These are phyloP conservation scores for Sinhomidia bicolor DNA, from an alignment of 2,888 invertebrate genomes.

Conservation along the genomic window DNA sequence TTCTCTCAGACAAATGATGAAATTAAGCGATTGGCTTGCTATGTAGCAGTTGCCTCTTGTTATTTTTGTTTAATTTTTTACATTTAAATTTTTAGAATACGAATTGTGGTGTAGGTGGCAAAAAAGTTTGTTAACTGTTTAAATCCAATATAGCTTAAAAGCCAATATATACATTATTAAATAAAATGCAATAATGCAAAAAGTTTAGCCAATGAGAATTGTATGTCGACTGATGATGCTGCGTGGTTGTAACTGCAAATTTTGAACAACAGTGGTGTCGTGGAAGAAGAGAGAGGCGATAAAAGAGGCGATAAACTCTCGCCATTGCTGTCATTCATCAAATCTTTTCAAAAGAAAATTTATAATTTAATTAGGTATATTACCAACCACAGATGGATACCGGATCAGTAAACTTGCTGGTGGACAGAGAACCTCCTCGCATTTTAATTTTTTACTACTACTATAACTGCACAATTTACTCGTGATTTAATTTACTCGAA, in stretches of 20 bases:
- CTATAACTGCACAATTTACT: neutral
- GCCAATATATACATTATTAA: neutral
- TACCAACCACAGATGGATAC: neutral
- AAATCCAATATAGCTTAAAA: neutral
- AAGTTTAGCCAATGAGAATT: neutral
- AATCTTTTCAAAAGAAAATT: neutral
- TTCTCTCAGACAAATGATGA: too few species aligned
- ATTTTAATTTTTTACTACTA: too few species aligned
- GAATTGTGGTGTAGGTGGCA: too few species aligned
- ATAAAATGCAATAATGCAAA: neutral
- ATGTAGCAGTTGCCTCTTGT: too few species aligned
- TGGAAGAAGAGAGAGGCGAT: constrained; percentile 21
- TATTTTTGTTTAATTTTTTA: too few species aligned
- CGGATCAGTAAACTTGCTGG: too few species aligned
- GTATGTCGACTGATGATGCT: too few species aligned
- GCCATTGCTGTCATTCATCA: constrained; percentile 33
- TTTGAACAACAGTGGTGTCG: neutral
- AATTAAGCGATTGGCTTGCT: too few species aligned
- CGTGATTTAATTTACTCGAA: too few species aligned
- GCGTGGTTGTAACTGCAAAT: neutral
- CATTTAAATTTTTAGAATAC: too few species aligned
- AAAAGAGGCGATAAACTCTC: constrained; percentile 61
- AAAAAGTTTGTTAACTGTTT: neutral
- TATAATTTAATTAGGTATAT: constrained; percentile 23
- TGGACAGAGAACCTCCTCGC: too few species aligned